Percentiles rank a stretch among this genome's conserved stretches.
Evolutionary conservation across 2,797 vertebrate species (phyloP).

Genomic region (Naso thynnoides): DNA sequence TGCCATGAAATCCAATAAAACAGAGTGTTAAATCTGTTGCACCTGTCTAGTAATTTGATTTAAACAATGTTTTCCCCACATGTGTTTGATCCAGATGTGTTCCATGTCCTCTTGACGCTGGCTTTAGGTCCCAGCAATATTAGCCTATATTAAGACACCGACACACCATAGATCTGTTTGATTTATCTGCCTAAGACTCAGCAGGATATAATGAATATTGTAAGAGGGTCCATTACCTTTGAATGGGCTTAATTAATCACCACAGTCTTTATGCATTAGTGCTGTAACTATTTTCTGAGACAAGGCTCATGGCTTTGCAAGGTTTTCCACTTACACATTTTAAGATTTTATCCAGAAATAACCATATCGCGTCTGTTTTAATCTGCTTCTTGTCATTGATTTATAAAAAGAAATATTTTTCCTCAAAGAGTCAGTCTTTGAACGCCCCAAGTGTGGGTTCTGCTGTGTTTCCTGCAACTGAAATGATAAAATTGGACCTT

Average conservation of each 20-base stretch:
- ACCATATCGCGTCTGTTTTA: constrained; percentile 14
- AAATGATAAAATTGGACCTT: constrained; percentile 7
- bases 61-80: constrained; percentile 49
- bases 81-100: constrained; percentile 63
- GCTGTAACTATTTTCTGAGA: constrained; percentile 59
- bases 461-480: not conserved
- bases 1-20: constrained; percentile 54
- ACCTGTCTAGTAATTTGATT: constrained; percentile 70
- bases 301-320: constrained; percentile 23
- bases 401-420: not conserved
- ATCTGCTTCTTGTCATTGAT: constrained; percentile 18
- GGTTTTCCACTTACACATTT: constrained; percentile 47
- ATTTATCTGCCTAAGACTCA: constrained; percentile 68
- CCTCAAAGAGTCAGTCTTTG: not conserved
- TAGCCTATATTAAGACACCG: constrained; percentile 62
- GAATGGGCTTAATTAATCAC: constrained; percentile 68
- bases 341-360: constrained; percentile 6
- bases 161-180: constrained; percentile 53
- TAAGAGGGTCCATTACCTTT: constrained; percentile 69
- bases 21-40: constrained; percentile 61
- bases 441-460: not conserved
- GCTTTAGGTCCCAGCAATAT: constrained; percentile 31
- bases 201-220: constrained; percentile 76
- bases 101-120: constrained; percentile 32
- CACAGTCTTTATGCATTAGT: constrained; percentile 36